A percentile compares a stretch with the other conserved stretches of the same genome.
These are phyloP conservation scores for Carterocephalus palaemon DNA, from an alignment of 2,888 invertebrate genomes.

Conservation along the genomic window DNA sequence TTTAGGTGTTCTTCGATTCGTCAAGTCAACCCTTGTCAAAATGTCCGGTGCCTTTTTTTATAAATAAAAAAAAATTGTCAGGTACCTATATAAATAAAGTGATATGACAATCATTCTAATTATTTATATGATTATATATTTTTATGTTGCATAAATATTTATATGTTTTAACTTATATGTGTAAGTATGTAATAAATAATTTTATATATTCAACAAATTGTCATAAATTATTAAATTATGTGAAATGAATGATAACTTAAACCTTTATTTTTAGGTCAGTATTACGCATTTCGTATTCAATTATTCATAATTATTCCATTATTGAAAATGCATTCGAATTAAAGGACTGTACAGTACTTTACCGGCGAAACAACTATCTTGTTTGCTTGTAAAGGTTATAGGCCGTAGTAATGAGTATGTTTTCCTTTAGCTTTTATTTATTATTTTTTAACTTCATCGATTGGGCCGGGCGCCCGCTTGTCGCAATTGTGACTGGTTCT, in stretches of 20 bases:
- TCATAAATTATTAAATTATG: no score
- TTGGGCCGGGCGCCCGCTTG: constrained; percentile 66
- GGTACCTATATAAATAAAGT: no score
- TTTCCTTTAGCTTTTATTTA: constrained; percentile 66
- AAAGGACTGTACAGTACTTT: not conserved
- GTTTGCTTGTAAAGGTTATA: constrained; percentile 10
- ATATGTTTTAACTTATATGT: no score
- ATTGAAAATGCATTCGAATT: not conserved
- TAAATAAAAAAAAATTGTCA: no score
- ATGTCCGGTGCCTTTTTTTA: no score
- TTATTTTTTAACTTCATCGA: constrained; percentile 71
- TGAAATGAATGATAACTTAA: constrained; percentile 1
- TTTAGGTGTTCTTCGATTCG: no score
- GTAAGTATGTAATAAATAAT: no score
- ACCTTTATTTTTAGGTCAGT: not conserved
- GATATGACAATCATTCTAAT: no score
- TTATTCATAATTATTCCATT: constrained; percentile 10
- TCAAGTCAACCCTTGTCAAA: no score
- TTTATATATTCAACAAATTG: no score
- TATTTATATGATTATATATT: no score
- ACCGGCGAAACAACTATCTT: constrained; percentile 5
- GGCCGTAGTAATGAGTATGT: constrained; percentile 40
- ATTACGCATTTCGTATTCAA: not conserved
- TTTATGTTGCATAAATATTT: no score
- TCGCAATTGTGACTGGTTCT: constrained; percentile 75